These are phyloP conservation scores for Tetranychus urticae DNA, from an alignment of 1,140 invertebrate genomes.

Conservation along the genomic window DNA sequence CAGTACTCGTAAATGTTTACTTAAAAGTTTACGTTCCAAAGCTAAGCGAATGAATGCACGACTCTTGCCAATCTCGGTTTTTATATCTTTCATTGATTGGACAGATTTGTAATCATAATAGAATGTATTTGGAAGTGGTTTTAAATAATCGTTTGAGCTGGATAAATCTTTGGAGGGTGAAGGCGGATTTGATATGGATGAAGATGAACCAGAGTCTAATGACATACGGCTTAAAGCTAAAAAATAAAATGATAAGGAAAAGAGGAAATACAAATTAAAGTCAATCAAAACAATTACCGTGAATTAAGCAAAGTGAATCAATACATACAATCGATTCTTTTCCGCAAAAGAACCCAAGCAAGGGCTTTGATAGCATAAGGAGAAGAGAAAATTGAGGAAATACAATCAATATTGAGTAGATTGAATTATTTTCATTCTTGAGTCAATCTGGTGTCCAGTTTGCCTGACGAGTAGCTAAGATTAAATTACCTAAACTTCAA, in stretches of 20 bases:
- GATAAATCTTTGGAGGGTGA: background rate
- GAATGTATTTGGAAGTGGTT: slow-evolving; percentile 52
- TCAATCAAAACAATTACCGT: slow-evolving; percentile 3
- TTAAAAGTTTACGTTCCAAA: slow-evolving; percentile 90
- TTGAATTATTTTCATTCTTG: too few species aligned
- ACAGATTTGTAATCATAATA: slow-evolving; percentile 81
- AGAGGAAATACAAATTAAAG: slow-evolving; percentile 3
- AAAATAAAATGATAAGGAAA: background rate
- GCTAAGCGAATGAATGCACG: slow-evolving; percentile 85
- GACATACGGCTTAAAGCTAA: background rate
- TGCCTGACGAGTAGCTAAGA: too few species aligned
- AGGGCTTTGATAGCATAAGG: slow-evolving; percentile 35
- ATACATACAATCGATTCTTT: slow-evolving; percentile 54
- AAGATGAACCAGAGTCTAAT: background rate
- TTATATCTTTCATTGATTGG: slow-evolving; percentile 87
- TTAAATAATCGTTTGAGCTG: slow-evolving; percentile 14
- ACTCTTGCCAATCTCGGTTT: slow-evolving; percentile 91
- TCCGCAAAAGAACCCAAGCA: slow-evolving; percentile 66
- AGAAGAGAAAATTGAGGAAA: background rate
- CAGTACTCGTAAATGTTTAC: slow-evolving; percentile 67
- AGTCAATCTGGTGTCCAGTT: too few species aligned
- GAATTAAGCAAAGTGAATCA: background rate
- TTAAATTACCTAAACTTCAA: too few species aligned
- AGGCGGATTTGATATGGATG: background rate
- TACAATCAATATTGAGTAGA: background rate